These are phyloP conservation scores for Picathartes gymnocephalus DNA, from an alignment of 2,113 vertebrate species.

Conservation along the genomic window DNA sequence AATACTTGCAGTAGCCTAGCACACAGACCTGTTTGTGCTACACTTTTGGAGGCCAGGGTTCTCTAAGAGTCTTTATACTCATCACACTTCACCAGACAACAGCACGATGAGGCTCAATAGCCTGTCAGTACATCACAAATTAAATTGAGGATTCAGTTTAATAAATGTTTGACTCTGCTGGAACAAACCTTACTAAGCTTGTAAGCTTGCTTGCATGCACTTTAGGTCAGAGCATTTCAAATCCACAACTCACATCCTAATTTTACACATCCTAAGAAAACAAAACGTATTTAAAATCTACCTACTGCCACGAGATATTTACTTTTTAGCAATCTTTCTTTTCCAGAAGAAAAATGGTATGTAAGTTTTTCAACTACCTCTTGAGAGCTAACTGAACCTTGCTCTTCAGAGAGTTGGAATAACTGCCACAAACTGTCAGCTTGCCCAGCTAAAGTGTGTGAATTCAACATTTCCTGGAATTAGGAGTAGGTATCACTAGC, in stretches of 20 bases:
- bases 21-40: not conserved
- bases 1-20: not conserved
- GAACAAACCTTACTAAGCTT: not conserved
- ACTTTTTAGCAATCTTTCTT: not conserved
- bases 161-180: not conserved
- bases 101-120: not conserved
- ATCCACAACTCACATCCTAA: not conserved
- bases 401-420: not conserved
- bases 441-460: not conserved
- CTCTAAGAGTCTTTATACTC: not conserved
- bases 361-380: not conserved
- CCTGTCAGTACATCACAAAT: not conserved
- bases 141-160: not conserved
- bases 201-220: not conserved
- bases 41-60: not conserved
- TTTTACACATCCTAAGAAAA: not conserved
- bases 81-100: not conserved
- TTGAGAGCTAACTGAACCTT: not conserved
- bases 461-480: not conserved
- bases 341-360: not conserved
- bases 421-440: not conserved
- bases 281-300: not conserved
- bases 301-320: not conserved
- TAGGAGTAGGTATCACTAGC: not conserved
- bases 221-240: not conserved